Base-by-base conservation (phyloP, 2,113 vertebrate species). In the Anarhynchus alexandrinus region DNA sequence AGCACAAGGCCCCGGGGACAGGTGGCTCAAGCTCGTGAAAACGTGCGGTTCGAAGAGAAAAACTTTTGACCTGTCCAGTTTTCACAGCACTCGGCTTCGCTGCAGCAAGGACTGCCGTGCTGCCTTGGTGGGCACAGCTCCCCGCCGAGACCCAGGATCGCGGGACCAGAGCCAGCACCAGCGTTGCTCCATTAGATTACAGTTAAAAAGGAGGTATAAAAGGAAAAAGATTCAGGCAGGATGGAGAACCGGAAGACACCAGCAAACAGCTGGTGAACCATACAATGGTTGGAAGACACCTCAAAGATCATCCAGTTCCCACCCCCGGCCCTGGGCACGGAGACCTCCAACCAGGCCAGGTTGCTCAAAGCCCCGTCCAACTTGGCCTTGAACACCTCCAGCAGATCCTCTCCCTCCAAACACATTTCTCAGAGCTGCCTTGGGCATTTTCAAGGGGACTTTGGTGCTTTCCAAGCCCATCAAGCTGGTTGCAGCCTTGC, bases 151-250 rank as follows among this genome's bases (percentile, higher is more conserved):
- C 15, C 55, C 15, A n/a, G n/a, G n/a, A n/a, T n/a, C n/a, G 65
- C 77, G 62, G 84, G 47, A 43, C 62, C 3, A 1, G 49, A 76
- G 70, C 55, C 52, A 40, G 70, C 73, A n/a, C 36, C 12, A 0
- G 6, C 59, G 30, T 3, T 36, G 10, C 58, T 27, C 34, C 8
- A 1, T 2, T 1, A 22, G 17, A 10, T 29, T 74, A 40, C 45
- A 57, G 40, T 65, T 62, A 27, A 36, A 72, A 26, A 29, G 13
- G 5, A 73, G 34, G 32, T 22, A 4, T 5, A 5, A 79, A 79
- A 57, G 82, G 40, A 54, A 45, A 66, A 15, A 8, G 36, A 11
- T 1, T 8, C 2, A 18, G 52, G 30, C 36, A 49, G 36, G 45
- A 8, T 15, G 66, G 25, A 47, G 26, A 43, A n/a, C 49, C 51